Base-by-base conservation (phyloP, 2,888 invertebrate genomes). In the Microplitis manilae region DNA sequence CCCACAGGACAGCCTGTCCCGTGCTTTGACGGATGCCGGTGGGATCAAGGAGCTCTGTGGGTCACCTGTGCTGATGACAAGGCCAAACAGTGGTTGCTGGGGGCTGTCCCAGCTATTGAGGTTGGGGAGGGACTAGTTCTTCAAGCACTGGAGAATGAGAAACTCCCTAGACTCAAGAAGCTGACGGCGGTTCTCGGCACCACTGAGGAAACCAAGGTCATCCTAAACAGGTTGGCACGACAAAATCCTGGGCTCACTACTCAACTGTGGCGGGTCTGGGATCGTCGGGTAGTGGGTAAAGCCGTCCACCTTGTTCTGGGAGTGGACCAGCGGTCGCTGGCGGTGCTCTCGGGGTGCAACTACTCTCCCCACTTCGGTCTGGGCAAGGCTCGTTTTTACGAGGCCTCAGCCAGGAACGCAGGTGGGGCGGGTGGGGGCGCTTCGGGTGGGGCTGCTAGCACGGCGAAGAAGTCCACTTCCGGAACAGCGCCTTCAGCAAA, bases 171-270 rank as follows among this genome's bases (percentile, higher is more conserved):
- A 6, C 70, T 73, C 0, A 73, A n/a, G 30, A 68, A 50, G 13
- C 40, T 76, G 17, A 62, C 73, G 1, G 77, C 75, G 9, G 71
- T 77, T 0, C n/a, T 78, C 15, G 17, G 67, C 4, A 30, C 30
- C 2, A 30, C 30, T 30, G 30, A 30, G 30, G 30, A 30, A 2
- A 30, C 2, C 30, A 30, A 30, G 30, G 30, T 30, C 30, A 30
- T 30, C 30, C 30, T 30, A 0, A 30, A 4, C 30, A 30, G 30
- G 30, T 4, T 30, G 30, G 30, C 62, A 1, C 64, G 79, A 13
- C 79, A 79, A n/a, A 83, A 81, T 17, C 67, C 78, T 6, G 78
- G 79, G 4, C 74, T 82, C 6, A 73, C 75, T 20, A 78, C 81
- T 8, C 59, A 62, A 50, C 39, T 79, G 8, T 81, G 79, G 82